Percentiles rank a stretch among this genome's conserved stretches.
These are phyloP conservation scores for Synergus laeviventris DNA, from an alignment of 2,888 invertebrate genomes.

Conservation along the genomic window DNA sequence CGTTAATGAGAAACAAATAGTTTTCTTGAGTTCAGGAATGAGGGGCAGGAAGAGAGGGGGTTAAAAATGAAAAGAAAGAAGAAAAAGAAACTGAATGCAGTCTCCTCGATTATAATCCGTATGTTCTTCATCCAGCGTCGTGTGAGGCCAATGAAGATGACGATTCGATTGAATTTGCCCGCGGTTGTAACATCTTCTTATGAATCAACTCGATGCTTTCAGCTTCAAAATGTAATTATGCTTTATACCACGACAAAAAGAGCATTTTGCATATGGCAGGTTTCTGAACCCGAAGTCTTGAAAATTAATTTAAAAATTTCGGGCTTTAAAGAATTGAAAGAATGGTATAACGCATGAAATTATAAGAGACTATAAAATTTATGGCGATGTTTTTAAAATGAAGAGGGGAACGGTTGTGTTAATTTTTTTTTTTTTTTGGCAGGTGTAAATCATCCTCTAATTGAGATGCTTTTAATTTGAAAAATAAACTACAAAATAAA, in stretches of 20 bases:
- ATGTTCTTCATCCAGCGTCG: conserved; percentile 2
- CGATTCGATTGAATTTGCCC: conserved; percentile 16
- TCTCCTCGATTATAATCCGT: conserved; percentile 4
- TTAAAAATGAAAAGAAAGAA: conserved; percentile 7
- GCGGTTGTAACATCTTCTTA: conserved; percentile 6
- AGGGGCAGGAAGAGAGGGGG: background rate
- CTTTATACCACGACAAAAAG: background rate
- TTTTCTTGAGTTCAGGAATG: conserved; percentile 42
- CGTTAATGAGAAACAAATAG: conserved; percentile 74
- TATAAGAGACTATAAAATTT: background rate
- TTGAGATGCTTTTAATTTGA: background rate
- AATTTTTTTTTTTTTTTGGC: background rate
- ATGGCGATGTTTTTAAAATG: background rate
- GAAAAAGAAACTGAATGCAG: background rate
- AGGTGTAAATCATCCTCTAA: background rate
- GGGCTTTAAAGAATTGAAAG: background rate
- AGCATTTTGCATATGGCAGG: background rate
- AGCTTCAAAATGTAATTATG: conserved; percentile 5
- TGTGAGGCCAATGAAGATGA: conserved; percentile 17
- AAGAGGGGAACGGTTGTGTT: background rate
- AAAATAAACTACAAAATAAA: background rate
- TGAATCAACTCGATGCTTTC: conserved; percentile 7
- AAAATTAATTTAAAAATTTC: background rate
- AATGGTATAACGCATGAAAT: background rate
- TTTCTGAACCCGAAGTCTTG: background rate